These are phyloP conservation scores for Amphiprion ocellaris DNA, from an alignment of 2,113 vertebrate genomes.

Conservation along the genomic window DNA sequence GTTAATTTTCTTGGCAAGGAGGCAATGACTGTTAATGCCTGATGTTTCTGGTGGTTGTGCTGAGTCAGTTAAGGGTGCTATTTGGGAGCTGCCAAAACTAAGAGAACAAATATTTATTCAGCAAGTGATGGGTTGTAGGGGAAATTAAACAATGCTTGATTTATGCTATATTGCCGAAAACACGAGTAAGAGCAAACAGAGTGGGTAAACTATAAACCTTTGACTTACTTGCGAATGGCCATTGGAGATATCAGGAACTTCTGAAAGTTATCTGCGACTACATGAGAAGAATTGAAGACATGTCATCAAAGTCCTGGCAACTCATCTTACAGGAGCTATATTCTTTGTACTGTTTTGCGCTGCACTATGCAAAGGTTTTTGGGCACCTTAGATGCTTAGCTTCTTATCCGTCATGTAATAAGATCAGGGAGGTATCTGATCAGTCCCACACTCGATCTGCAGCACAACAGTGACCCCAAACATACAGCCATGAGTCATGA, in stretches of 20 bases:
- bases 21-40: background rate
- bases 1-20: slow-evolving; percentile 59
- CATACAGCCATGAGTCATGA: background rate
- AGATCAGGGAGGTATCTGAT: background rate
- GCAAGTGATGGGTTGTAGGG: background rate
- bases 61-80: slow-evolving; percentile 5
- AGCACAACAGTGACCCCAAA: background rate
- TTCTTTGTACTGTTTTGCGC: background rate
- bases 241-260: background rate
- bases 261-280: no score
- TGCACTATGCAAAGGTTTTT: background rate
- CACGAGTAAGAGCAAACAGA: background rate
- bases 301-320: no score
- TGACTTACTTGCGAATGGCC: background rate
- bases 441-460: background rate
- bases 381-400: background rate
- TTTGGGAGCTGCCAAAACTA: slow-evolving; percentile 3
- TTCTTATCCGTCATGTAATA: background rate
- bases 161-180: background rate
- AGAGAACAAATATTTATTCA: background rate
- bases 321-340: background rate
- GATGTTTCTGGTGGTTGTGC: background rate
- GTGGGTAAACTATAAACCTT: background rate
- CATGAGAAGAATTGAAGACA: no score
- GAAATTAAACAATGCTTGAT: background rate